These are phyloP conservation scores for Colius striatus DNA, from an alignment of 2,113 vertebrate genomes.

Conservation along the genomic window DNA sequence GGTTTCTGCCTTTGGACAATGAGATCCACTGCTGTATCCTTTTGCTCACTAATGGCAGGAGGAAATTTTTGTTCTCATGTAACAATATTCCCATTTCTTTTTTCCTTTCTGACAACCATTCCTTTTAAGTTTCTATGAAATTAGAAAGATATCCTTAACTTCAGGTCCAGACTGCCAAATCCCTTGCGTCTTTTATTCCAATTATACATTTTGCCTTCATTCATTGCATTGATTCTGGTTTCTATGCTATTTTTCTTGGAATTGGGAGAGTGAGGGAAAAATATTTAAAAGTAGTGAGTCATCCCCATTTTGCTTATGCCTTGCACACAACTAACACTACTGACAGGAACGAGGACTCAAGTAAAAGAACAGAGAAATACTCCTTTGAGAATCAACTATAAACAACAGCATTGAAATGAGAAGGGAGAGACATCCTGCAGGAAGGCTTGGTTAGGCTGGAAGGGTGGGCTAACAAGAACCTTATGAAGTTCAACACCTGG, in stretches of 20 bases:
- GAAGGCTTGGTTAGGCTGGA: no score
- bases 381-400: neutral
- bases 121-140: neutral
- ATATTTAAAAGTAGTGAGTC: neutral
- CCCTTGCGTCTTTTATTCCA: neutral
- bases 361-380: neutral
- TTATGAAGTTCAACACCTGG: no score
- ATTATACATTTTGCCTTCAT: neutral
- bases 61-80: neutral
- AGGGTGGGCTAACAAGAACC: no score
- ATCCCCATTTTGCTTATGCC: neutral
- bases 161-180: neutral
- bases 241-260: neutral
- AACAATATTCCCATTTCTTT: neutral
- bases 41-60: neutral
- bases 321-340: neutral
- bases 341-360: neutral
- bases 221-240: neutral
- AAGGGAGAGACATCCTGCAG: no score
- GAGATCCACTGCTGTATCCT: neutral
- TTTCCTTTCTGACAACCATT: neutral
- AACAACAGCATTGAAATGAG: neutral
- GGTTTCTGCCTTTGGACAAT: neutral
- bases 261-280: neutral
- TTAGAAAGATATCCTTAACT: neutral